phyloP scores from a whole-genome alignment of 2,113 vertebrate species.

The Leiothrix lutea region DNA sequence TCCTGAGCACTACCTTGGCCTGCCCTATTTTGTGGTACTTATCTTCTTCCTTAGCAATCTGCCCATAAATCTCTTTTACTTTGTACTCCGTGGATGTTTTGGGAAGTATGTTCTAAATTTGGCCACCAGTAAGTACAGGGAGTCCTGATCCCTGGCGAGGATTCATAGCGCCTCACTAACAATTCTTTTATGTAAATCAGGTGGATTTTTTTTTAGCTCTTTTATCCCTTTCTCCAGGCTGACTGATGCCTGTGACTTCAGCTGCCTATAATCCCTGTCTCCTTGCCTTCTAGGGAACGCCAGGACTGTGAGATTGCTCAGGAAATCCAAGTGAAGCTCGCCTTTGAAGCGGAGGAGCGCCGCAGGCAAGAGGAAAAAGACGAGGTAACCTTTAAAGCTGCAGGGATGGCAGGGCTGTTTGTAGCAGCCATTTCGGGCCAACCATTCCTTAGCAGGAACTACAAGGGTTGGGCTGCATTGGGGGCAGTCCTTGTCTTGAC shows the following conservation, averaged over 20 bases:
- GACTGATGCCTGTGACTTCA: background rate
- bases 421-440: background rate
- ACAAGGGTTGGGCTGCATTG: background rate
- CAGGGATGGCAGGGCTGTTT: background rate
- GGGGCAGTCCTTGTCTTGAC: background rate
- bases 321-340: constrained; percentile 92
- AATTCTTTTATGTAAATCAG: background rate
- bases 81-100: background rate
- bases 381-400: constrained; percentile 73
- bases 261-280: background rate
- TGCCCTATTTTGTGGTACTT: background rate
- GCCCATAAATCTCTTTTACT: background rate
- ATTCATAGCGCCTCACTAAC: background rate
- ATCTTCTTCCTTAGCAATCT: background rate
- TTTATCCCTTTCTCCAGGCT: background rate
- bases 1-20: background rate
- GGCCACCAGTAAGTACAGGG: background rate
- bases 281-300: constrained; percentile 78
- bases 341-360: constrained; percentile 86
- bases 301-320: constrained; percentile 93
- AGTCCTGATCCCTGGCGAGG: background rate
- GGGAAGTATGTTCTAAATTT: background rate
- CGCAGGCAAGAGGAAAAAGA: constrained; percentile 92
- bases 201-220: background rate
- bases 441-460: background rate